Percentiles rank a stretch among this genome's conserved stretches.
These are phyloP conservation scores for Neodiprion lecontei DNA, from an alignment of 1,140 invertebrate species.

Conservation along the genomic window DNA sequence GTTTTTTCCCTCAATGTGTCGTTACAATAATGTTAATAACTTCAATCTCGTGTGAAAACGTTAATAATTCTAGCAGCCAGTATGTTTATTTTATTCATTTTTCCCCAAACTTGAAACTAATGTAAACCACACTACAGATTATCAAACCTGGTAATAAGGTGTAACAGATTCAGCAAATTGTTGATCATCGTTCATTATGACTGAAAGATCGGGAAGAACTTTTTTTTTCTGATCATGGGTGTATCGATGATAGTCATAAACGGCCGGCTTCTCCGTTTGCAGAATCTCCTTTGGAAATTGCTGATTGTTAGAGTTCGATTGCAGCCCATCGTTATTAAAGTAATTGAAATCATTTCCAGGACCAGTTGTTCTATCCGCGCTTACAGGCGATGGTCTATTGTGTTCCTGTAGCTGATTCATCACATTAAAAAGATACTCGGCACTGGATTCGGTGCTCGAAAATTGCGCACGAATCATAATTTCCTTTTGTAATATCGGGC, in stretches of 20 bases:
- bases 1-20: too few species aligned
- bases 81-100: too few species aligned
- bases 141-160: neutral
- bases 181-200: neutral
- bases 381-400: conserved; percentile 26
- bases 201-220: neutral
- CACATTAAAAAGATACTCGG: conserved; percentile 43
- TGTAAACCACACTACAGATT: neutral
- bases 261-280: neutral
- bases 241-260: neutral
- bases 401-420: conserved; percentile 43
- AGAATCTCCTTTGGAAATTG: too few species aligned
- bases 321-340: neutral
- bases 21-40: too few species aligned
- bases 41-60: too few species aligned
- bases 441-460: conserved; percentile 37
- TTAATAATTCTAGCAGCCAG: too few species aligned
- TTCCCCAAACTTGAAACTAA: too few species aligned
- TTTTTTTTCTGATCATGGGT: neutral
- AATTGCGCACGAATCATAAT: neutral
- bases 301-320: neutral
- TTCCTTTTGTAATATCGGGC: neutral
- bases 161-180: neutral
- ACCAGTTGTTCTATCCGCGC: neutral
- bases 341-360: neutral